Evolutionary conservation across 2,113 vertebrate species (phyloP).

Genomic region (Amphilophus citrinellus): DNA sequence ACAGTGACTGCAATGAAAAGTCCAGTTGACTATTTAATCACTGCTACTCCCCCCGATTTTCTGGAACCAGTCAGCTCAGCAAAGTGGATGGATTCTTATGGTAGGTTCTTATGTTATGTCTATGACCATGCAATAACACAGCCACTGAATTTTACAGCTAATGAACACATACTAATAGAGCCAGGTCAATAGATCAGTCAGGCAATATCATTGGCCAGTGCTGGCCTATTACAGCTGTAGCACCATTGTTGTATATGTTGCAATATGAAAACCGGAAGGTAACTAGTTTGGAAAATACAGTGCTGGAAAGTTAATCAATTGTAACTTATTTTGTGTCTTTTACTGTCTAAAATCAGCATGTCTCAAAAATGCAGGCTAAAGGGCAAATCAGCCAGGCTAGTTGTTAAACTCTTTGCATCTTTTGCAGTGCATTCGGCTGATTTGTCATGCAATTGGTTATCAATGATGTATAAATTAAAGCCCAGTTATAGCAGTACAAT

Average conservation of each 20-base stretch:
- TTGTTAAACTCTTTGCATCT: slow-evolving; percentile 22
- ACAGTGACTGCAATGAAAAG: background rate
- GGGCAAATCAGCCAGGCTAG: background rate
- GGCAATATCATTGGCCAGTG: background rate
- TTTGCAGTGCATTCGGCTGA: slow-evolving; percentile 26
- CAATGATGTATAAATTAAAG: slow-evolving; percentile 52
- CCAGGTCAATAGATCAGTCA: background rate
- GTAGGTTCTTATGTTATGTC: background rate
- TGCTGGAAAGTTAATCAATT: background rate
- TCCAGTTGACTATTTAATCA: background rate
- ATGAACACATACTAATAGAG: background rate
- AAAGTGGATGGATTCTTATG: background rate
- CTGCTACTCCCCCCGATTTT: background rate
- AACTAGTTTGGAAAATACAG: background rate
- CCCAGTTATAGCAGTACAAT: slow-evolving; percentile 25
- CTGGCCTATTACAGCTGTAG: background rate
- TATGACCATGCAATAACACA: background rate
- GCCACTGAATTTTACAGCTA: background rate
- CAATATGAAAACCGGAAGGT: background rate
- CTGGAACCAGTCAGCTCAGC: background rate
- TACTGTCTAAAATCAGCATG: no score
- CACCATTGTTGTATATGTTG: background rate
- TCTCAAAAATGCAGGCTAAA: background rate
- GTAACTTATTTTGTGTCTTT: background rate
- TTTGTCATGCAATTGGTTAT: slow-evolving; percentile 43